Evolutionary conservation across 2,888 invertebrate species (phyloP).

Genomic region (Cataglyphis altisquamis): DNA sequence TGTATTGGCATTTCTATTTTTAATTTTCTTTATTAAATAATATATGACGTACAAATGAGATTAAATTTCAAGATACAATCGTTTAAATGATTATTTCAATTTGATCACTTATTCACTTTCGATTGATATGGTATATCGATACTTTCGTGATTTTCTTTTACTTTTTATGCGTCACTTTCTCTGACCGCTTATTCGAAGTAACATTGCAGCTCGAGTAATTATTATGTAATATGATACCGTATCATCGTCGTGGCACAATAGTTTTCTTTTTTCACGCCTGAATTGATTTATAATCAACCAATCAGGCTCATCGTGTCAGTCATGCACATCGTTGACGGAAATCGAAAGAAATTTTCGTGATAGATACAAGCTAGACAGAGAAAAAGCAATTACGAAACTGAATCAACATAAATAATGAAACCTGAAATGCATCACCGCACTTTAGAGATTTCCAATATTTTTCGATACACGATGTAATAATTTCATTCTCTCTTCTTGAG

Average conservation of each 20-base stretch:
- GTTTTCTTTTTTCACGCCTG: constrained; percentile 13
- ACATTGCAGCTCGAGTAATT: constrained; percentile 5
- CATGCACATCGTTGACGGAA: constrained; percentile 25
- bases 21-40: neutral
- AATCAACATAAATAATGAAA: constrained; percentile 17
- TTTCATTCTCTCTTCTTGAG: neutral
- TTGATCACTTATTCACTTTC: neutral
- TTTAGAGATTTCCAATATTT: constrained; percentile 12
- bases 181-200: constrained; percentile 4
- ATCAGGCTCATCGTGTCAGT: constrained; percentile 33
- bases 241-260: constrained; percentile 27
- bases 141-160: constrained; percentile 18
- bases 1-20: neutral
- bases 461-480: neutral
- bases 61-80: neutral
- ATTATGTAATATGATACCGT: constrained; percentile 28
- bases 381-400: constrained; percentile 41
- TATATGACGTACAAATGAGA: neutral
- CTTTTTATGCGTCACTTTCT: constrained; percentile 38
- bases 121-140: neutral
- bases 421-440: neutral
- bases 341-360: constrained; percentile 23
- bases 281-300: constrained; percentile 34
- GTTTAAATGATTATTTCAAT: neutral
- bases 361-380: neutral